These are phyloP conservation scores for Phyllostomus hastatus DNA, from an alignment of 2,113 vertebrate species.

Conservation along the genomic window DNA sequence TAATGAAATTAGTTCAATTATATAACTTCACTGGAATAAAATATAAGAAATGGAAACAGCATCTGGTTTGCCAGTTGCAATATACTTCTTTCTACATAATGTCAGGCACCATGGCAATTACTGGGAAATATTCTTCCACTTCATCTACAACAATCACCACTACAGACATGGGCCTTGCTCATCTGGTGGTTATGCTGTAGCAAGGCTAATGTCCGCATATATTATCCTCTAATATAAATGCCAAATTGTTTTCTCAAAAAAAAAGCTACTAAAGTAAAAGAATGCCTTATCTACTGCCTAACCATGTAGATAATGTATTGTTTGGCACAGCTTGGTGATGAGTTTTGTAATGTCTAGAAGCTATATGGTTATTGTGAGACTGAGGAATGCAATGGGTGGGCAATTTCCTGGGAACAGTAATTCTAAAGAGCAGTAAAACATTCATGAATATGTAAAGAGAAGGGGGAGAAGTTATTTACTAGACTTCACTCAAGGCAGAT, in stretches of 20 bases:
- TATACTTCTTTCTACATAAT: not conserved
- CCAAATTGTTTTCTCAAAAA: not conserved
- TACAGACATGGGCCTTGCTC: not conserved
- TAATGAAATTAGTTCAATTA: not conserved
- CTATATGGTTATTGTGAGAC: not conserved
- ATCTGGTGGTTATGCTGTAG: not conserved
- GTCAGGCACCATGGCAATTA: not conserved
- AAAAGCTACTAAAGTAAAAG: not conserved
- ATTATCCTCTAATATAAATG: not conserved
- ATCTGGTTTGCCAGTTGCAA: not conserved
- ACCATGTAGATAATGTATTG: not conserved
- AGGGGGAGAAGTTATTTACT: not conserved
- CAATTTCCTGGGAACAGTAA: not conserved
- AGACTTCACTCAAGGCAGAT: not conserved
- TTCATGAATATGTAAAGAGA: conserved; percentile 22
- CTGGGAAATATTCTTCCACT: not conserved
- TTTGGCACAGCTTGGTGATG: not conserved
- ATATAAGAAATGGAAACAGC: not conserved
- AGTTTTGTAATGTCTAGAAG: not conserved
- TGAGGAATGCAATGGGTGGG: not conserved
- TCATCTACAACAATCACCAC: not conserved
- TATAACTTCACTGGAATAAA: not conserved
- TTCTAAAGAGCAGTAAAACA: not conserved
- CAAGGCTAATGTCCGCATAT: not conserved
- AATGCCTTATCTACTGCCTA: not conserved